Conservation (phyloP, 1,140 invertebrate genomes). For the Brachionus plicatilis region DNA sequence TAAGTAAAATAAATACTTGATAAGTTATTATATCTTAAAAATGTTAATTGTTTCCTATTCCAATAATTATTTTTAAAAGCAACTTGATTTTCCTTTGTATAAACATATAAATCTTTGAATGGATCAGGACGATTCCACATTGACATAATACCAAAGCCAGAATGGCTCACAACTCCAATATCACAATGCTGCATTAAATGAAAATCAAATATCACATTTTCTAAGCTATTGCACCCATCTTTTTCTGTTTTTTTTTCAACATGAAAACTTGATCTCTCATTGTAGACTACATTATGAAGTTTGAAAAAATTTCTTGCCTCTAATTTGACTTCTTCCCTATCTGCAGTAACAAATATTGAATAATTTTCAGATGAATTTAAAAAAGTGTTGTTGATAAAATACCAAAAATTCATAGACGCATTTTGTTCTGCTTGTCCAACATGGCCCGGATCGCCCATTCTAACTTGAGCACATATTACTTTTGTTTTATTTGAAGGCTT, state of each 20-base stretch:
- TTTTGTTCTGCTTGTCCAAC: not conserved
- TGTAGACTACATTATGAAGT: not conserved
- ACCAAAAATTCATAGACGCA: not conserved
- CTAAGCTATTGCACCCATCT: not conserved
- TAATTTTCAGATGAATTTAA: not conserved
- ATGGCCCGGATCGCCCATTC: conserved; percentile 28
- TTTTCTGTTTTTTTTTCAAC: not conserved
- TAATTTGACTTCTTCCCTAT: not conserved
- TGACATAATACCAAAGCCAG: conserved; percentile 1
- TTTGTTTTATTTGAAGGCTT: not conserved
- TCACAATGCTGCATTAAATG: conserved; percentile 25
- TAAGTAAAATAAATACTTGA: not conserved
- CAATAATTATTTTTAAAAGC: not conserved
- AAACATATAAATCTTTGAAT: conserved; percentile 18
- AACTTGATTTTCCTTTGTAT: not conserved
- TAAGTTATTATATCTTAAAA: not conserved
- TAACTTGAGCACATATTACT: conserved; percentile 24
- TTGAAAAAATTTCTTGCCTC: not conserved
- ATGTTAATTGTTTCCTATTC: not conserved
- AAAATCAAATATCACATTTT: conserved; percentile 26
- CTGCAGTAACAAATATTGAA: conserved; percentile 5
- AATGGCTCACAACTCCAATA: not conserved
- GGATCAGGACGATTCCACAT: not conserved
- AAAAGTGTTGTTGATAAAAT: not conserved
- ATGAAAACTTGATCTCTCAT: not conserved